Evolutionary conservation across 2,888 invertebrate species (phyloP).

Genomic region (Brenthis daphne): DNA sequence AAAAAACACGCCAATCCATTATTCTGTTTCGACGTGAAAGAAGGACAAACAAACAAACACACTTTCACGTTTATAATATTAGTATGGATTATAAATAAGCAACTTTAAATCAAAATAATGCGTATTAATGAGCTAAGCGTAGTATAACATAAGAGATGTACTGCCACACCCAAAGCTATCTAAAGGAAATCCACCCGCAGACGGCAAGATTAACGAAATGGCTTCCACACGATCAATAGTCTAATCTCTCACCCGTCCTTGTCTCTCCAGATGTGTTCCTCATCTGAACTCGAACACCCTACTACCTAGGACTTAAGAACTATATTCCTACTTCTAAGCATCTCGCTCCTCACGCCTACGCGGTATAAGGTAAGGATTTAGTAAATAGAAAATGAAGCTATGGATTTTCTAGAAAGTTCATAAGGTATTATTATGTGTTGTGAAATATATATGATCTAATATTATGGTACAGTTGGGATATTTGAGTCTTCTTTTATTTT

Average conservation of each 20-base stretch:
- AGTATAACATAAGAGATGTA: slow-evolving; percentile 14
- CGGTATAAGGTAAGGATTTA: slow-evolving; percentile 14
- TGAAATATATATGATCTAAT: too few relatives aligned
- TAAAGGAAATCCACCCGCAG: slow-evolving; percentile 57
- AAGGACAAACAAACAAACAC: too few relatives aligned
- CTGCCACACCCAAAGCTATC: slow-evolving; percentile 34
- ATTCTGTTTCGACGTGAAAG: too few relatives aligned
- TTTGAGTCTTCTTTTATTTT: too few relatives aligned
- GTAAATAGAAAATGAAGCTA: slow-evolving; percentile 2
- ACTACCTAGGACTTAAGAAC: slow-evolving; percentile 35
- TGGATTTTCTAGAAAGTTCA: neutral
- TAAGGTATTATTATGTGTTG: too few relatives aligned
- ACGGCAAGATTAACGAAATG: slow-evolving; percentile 74
- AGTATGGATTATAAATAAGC: too few relatives aligned
- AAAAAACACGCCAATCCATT: too few relatives aligned
- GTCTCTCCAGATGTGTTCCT: slow-evolving; percentile 52
- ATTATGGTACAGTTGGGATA: too few relatives aligned
- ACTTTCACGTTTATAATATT: too few relatives aligned
- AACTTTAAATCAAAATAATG: neutral
- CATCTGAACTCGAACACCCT: slow-evolving; percentile 51
- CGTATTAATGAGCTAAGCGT: neutral
- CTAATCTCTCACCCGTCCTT: slow-evolving; percentile 76
- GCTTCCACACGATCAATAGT: slow-evolving; percentile 58
- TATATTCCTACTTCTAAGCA: slow-evolving; percentile 20
- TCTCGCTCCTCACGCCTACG: slow-evolving; percentile 31